Conservation (phyloP, 2,113 vertebrate species). For the Sylvietta virens region DNA sequence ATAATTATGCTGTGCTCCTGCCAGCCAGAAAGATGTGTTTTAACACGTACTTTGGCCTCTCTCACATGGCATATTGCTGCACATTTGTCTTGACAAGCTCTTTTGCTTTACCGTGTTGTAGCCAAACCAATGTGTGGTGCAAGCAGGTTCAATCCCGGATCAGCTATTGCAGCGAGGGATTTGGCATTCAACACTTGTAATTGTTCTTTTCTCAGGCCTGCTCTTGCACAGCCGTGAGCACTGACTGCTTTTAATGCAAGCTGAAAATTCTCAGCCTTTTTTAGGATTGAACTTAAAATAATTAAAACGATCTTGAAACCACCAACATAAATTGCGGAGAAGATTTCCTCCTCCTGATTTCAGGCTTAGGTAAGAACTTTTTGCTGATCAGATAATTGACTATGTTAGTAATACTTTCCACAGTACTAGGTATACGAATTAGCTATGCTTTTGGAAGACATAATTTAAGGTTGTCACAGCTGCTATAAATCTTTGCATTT, state of each 20-base stretch:
- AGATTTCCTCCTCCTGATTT: not conserved
- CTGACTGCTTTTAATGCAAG: not conserved
- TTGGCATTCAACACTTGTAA: not conserved
- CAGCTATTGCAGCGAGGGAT: not conserved
- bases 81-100: constrained; percentile 24
- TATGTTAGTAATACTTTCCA: not conserved
- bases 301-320: not conserved
- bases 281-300: not conserved
- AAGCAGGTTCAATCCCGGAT: not conserved
- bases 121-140: not conserved
- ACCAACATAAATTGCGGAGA: not conserved
- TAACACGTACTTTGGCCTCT: constrained; percentile 29
- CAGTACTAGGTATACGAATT: not conserved
- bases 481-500: not conserved
- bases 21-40: constrained; percentile 29
- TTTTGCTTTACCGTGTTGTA: not conserved
- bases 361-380: not conserved
- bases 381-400: not conserved
- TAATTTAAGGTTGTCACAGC: not conserved
- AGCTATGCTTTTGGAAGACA: not conserved
- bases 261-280: constrained; percentile 11
- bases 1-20: not conserved
- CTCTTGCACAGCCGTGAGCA: constrained; percentile 5
- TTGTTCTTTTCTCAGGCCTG: not conserved
- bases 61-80: not conserved